Evolutionary conservation across 2,797 vertebrate species (phyloP), one percentile per base, ranked within the genome.

Genomic region (Hyperoplus immaculatus): DNA sequence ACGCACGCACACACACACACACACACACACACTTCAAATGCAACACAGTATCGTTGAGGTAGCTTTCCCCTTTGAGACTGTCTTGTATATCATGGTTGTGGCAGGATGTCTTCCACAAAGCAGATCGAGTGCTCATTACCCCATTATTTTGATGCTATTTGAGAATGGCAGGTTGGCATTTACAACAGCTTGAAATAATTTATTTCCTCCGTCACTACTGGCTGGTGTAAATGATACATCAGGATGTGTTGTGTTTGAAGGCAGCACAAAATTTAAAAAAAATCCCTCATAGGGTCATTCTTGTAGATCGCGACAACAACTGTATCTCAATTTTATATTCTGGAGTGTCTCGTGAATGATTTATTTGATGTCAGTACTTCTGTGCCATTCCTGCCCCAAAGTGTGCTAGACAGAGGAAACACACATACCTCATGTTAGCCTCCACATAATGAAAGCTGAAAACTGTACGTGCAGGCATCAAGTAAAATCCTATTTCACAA

Each of bases 121-220:
- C 61, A 62, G 71, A 84, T 18, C 71, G 41, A 78, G 63, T 71
- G 39, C 64, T 72, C 64, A 80, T 83, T 84, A 81, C 79, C 57
- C 29, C 50, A 61, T 81, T 56, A 80, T 76, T 75, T 45, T 66
- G 50, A 74, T 46, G 70, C 38, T 77, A 9, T 87, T 72, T 65
- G 59, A 58, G 60, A 66, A 71, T 73, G 69, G 39, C 55, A 78
- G 62, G n/a, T 60, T 72, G 54, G 10, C 4, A 38, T 63, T 47
- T n/a, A 65, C 21, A 66, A 43, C 36, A 41, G 67, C 72, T 70
- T 75, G 69, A 75, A 75, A 71, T 84, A 41, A 39, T 18, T 57
- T 5, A 63, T 75, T 29, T 51, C 12, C 47, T 4, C 18, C 43
- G 7, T 76, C 56, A 54, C 1, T 78, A 65, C 50, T 47, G 10